Evolutionary conservation across 2,113 vertebrate species (phyloP).

Genomic region (Danio rerio): DNA sequence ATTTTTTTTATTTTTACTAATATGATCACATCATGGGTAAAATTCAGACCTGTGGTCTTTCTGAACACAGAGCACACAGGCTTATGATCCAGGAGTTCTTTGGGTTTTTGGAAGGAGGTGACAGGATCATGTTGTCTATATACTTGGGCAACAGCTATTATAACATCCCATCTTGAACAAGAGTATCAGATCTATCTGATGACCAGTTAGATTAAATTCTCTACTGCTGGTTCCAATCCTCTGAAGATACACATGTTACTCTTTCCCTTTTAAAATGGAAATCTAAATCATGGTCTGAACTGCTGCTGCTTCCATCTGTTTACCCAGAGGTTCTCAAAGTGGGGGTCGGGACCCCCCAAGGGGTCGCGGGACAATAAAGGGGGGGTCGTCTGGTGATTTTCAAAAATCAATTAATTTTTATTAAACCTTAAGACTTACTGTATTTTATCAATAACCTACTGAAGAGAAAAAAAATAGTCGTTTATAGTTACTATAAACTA

Average conservation of each 20-base stretch:
- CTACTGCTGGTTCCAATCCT: not conserved
- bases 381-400: no score
- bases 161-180: not conserved
- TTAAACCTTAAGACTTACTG: no score
- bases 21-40: not conserved
- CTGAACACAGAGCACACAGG: not conserved
- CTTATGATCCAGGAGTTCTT: not conserved
- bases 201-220: not conserved
- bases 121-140: not conserved
- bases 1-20: not conserved
- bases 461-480: no score
- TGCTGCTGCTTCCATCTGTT: not conserved
- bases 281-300: not conserved
- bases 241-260: not conserved
- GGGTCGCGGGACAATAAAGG: no score
- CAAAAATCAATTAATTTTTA: no score
- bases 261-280: not conserved
- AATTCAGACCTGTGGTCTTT: not conserved
- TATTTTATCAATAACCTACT: no score
- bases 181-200: not conserved
- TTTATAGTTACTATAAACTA: no score
- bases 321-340: no score
- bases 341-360: no score
- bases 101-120: not conserved
- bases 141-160: not conserved